Conservation (phyloP, 2,797 vertebrate species). For the Chiroxiphia lanceolata region DNA sequence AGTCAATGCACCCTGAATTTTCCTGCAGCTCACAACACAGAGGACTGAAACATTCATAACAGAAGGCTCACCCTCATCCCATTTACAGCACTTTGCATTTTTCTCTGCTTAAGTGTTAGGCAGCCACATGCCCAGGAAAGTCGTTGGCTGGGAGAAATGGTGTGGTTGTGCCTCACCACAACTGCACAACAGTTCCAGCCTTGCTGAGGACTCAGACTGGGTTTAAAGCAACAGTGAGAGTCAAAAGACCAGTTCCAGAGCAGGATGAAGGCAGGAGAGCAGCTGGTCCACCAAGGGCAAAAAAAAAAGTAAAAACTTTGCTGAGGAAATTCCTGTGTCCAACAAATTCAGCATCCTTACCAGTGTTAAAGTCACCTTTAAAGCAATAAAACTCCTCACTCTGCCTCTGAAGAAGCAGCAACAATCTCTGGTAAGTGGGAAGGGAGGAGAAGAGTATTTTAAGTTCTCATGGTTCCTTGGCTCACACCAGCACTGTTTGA, state of each 20-base stretch:
- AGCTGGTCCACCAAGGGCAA: neutral
- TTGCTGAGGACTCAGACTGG: neutral
- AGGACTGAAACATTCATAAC: neutral
- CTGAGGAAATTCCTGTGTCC: neutral
- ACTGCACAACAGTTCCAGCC: neutral
- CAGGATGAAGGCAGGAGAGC: neutral
- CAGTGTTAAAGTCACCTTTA: neutral
- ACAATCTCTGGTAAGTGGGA: neutral
- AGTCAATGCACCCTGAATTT: neutral
- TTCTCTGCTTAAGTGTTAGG: neutral
- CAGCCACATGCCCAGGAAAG: neutral
- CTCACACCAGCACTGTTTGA: constrained; percentile 4
- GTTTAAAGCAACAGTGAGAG: neutral
- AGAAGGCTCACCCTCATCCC: neutral
- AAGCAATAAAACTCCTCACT: neutral
- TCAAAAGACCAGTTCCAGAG: neutral
- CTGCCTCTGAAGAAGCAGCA: constrained; percentile 44
- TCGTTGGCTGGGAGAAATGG: accelerated
- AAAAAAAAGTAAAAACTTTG: neutral
- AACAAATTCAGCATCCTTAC: neutral
- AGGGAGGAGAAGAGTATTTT: neutral
- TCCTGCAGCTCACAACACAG: neutral
- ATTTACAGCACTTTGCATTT: neutral
- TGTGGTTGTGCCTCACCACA: neutral
- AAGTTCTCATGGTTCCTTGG: constrained; percentile 48